A percentile compares a stretch with the other conserved stretches of the same genome.
Evolutionary conservation across 2,888 invertebrate genomes (phyloP).

Genomic region (Luperina nickerlii): DNA sequence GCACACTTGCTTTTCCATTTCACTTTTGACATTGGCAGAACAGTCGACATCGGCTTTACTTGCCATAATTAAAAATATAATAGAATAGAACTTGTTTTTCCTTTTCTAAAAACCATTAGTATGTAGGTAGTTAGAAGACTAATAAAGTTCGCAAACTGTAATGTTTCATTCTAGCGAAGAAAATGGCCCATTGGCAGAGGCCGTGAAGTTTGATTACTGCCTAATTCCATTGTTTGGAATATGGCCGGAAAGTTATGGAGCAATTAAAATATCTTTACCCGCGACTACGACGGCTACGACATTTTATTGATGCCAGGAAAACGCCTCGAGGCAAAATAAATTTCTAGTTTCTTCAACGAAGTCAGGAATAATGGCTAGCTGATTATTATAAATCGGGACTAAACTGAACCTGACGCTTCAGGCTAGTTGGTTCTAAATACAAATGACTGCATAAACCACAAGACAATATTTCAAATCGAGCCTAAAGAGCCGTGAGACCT

Average conservation of each 20-base stretch:
- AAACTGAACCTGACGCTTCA: conserved; percentile 28
- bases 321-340: conserved; percentile 28
- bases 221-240: conserved; percentile 43
- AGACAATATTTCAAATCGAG: conserved; percentile 25
- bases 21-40: too few species aligned
- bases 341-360: conserved; percentile 48
- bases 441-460: conserved; percentile 18
- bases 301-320: conserved; percentile 42
- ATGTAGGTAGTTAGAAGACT: neutral
- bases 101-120: neutral
- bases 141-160: conserved; percentile 1
- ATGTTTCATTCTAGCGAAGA: neutral
- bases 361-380: conserved; percentile 37
- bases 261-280: conserved; percentile 49
- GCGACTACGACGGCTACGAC: conserved; percentile 18
- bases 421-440: conserved; percentile 23
- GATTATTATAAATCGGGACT: conserved; percentile 49
- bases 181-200: conserved; percentile 17
- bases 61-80: too few species aligned
- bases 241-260: conserved; percentile 37
- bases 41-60: too few species aligned
- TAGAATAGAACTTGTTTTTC: neutral
- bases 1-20: too few species aligned
- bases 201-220: conserved; percentile 37
- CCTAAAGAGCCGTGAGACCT: conserved; percentile 8